Conservation (phyloP, 2,797 vertebrate species). For the Thalassophryne amazonica region DNA sequence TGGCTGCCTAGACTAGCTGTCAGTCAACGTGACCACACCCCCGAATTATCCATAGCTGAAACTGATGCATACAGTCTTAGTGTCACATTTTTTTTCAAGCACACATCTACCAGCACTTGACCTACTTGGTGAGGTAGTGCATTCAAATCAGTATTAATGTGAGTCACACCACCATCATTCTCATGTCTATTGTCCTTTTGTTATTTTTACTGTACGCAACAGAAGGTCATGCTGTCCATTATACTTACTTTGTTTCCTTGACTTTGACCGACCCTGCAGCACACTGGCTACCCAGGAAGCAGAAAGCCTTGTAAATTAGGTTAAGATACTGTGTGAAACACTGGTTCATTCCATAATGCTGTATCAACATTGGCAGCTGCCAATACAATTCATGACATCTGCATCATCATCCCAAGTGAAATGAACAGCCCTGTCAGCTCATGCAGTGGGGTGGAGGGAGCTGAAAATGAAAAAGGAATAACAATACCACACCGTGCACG, state of each 20-base stretch:
- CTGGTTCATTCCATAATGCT: slow-evolving; percentile 75
- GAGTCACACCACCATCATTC: background rate
- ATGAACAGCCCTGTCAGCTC: slow-evolving; percentile 76
- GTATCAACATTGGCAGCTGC: slow-evolving; percentile 84
- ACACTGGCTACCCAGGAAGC: slow-evolving; percentile 66
- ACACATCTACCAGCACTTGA: too few relatives aligned
- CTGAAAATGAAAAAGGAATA: slow-evolving; percentile 2
- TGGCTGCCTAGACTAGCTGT: too few relatives aligned
- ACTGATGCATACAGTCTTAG: too few relatives aligned
- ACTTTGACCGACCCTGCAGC: slow-evolving; percentile 69
- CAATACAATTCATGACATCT: slow-evolving; percentile 81
- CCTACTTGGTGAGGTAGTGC: too few relatives aligned
- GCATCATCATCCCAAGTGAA: slow-evolving; percentile 76
- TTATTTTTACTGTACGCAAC: background rate
- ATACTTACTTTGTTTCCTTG: slow-evolving; percentile 66
- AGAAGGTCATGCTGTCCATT: slow-evolving; percentile 57
- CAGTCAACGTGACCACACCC: too few relatives aligned
- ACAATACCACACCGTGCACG: slow-evolving; percentile 24
- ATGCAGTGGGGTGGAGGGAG: slow-evolving; percentile 36
- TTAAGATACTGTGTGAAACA: slow-evolving; percentile 83
- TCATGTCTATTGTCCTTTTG: background rate
- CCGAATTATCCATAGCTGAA: too few relatives aligned
- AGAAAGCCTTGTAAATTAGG: slow-evolving; percentile 71
- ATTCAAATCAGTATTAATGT: too few relatives aligned
- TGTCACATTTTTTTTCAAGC: too few relatives aligned